Evolutionary conservation across 2,797 vertebrate genomes (phyloP).

Genomic region (Alca torda): DNA sequence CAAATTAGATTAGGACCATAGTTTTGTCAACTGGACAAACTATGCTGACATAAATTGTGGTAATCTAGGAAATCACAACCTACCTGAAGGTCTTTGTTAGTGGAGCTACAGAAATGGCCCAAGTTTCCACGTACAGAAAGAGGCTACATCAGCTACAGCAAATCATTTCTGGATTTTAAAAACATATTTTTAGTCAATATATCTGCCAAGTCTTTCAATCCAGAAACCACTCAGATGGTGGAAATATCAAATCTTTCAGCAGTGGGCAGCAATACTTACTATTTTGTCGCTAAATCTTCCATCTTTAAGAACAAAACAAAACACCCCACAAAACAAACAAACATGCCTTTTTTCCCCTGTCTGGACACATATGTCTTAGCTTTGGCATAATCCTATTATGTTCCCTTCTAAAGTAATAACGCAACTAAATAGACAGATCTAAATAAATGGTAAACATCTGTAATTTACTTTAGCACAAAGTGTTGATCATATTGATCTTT

Average conservation of each 20-base stretch:
- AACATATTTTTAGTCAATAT: background rate
- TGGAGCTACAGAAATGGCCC: background rate
- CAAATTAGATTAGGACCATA: background rate
- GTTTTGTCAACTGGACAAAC: background rate
- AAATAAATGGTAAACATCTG: background rate
- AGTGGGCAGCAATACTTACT: background rate
- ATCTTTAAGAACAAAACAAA: no score
- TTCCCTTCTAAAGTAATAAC: background rate
- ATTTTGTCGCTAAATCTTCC: background rate
- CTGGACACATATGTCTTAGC: background rate
- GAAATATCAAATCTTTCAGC: background rate
- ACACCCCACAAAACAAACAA: background rate
- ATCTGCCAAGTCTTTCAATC: background rate
- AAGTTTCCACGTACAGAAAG: background rate
- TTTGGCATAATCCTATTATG: background rate
- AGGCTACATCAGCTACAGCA: background rate
- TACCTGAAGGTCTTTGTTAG: background rate
- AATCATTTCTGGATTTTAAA: background rate
- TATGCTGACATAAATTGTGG: background rate
- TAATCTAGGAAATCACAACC: background rate
- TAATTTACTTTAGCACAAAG: background rate
- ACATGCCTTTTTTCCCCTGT: background rate
- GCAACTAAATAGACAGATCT: background rate
- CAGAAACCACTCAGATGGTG: background rate
- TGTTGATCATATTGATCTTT: background rate